Conservation (phyloP, 2,888 invertebrate species). For the Caprella mutica region DNA sequence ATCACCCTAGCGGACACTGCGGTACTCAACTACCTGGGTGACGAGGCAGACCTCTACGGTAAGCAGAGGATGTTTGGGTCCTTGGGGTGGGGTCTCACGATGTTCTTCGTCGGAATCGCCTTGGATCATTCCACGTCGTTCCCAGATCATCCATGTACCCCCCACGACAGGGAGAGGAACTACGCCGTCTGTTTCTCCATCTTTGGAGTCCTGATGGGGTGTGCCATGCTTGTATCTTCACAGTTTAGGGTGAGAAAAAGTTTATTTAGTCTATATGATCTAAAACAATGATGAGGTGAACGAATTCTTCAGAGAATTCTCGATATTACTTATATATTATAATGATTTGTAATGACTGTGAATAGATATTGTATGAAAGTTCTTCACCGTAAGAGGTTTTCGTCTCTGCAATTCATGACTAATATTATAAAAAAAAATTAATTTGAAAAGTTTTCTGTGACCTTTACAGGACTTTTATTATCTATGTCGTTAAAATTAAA, state of each 20-base stretch:
- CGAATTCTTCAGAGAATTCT: no score
- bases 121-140: constrained; percentile 94
- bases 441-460: no score
- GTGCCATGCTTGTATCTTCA: constrained; percentile 80
- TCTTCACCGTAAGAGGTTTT: no score
- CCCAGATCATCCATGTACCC: constrained; percentile 58
- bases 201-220: constrained; percentile 92
- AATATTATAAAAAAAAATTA: no score
- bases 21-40: constrained; percentile 40
- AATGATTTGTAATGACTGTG: no score
- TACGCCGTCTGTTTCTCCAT: constrained; percentile 98
- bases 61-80: constrained; percentile 97
- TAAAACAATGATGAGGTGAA: no score
- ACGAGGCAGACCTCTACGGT: constrained; percentile 58
- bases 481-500: no score
- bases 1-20: constrained; percentile 86
- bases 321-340: no score
- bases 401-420: no score
- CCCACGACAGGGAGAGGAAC: constrained; percentile 84
- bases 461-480: no score
- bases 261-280: no score
- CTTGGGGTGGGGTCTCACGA: constrained; percentile 93
- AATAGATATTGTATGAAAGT: no score
- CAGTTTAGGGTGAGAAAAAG: constrained; percentile 47
- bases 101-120: constrained; percentile 95